A percentile compares a stretch with the other conserved stretches of the same genome.
Conservation (phyloP, 2,888 invertebrate genomes). For the Diploptera punctata region DNA sequence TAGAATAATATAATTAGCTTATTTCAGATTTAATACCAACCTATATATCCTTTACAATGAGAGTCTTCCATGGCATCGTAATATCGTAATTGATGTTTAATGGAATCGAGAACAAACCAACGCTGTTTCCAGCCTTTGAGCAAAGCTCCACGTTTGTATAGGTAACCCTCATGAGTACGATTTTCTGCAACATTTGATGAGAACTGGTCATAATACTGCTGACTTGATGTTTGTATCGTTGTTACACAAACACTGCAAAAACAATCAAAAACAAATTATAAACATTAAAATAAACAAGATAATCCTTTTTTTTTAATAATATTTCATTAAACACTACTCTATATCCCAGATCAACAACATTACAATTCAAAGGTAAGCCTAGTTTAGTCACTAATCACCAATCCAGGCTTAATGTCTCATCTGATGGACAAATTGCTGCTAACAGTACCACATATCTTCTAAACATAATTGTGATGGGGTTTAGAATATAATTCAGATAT, state of each 20-base stretch:
- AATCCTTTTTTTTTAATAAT: too few relatives aligned
- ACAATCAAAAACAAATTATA: too few relatives aligned
- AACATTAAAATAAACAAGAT: too few relatives aligned
- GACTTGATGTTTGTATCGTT: slow-evolving; percentile 80
- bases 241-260: slow-evolving; percentile 74
- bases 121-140: slow-evolving; percentile 98
- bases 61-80: slow-evolving; percentile 96
- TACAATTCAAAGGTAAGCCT: too few relatives aligned
- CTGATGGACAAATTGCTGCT: too few relatives aligned
- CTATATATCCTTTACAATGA: slow-evolving; percentile 93
- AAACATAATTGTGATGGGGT: too few relatives aligned
- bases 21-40: slow-evolving; percentile 56
- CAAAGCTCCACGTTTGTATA: slow-evolving; percentile 95
- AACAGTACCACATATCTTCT: too few relatives aligned
- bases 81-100: slow-evolving; percentile 94
- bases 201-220: slow-evolving; percentile 92
- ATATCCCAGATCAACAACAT: too few relatives aligned
- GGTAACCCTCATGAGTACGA: slow-evolving; percentile 91
- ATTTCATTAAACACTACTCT: too few relatives aligned
- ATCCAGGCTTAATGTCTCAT: too few relatives aligned
- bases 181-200: slow-evolving; percentile 93
- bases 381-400: too few relatives aligned
- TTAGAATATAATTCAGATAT: too few relatives aligned
- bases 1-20: background rate
- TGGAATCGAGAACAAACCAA: slow-evolving; percentile 97